Conservation (phyloP, 2,797 vertebrate species). For the Hippopotamyrus pictus region DNA sequence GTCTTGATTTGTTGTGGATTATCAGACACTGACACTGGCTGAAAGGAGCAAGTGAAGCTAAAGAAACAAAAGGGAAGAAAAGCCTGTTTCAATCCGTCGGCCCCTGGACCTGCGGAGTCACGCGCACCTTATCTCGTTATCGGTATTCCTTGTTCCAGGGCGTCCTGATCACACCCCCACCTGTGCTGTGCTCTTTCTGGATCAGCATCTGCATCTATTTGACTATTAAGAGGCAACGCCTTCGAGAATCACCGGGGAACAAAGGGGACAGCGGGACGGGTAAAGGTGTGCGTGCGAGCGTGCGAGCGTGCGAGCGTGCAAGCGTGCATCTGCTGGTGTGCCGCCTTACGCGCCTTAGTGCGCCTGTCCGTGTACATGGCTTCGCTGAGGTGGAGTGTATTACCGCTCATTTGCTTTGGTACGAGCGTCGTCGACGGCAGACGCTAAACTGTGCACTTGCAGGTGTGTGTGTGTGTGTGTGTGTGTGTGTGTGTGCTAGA, state of each 20-base stretch:
- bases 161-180: background rate
- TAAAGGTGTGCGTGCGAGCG: background rate
- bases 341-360: background rate
- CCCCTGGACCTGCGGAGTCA: background rate
- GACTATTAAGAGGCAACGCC: background rate
- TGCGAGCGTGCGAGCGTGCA: background rate
- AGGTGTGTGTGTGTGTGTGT: slow-evolving; percentile 14
- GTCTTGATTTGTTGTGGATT: background rate
- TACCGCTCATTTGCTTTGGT: slow-evolving; percentile 21
- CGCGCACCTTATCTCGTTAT: background rate
- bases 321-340: background rate
- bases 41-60: background rate
- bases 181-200: background rate
- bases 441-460: slow-evolving; percentile 30
- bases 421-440: slow-evolving; percentile 24
- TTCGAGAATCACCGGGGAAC: slow-evolving; percentile 20
- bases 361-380: background rate
- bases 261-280: background rate
- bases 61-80: background rate
- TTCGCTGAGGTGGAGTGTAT: background rate
- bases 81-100: background rate
- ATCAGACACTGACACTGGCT: background rate
- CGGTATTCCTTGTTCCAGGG: background rate
- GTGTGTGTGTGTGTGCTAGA: slow-evolving; percentile 23
- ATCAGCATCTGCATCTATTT: background rate